Evolutionary conservation across 2,888 invertebrate genomes (phyloP), one percentile per base, ranked within the genome.

Genomic region (Sphaerophoria rueppellii): DNA sequence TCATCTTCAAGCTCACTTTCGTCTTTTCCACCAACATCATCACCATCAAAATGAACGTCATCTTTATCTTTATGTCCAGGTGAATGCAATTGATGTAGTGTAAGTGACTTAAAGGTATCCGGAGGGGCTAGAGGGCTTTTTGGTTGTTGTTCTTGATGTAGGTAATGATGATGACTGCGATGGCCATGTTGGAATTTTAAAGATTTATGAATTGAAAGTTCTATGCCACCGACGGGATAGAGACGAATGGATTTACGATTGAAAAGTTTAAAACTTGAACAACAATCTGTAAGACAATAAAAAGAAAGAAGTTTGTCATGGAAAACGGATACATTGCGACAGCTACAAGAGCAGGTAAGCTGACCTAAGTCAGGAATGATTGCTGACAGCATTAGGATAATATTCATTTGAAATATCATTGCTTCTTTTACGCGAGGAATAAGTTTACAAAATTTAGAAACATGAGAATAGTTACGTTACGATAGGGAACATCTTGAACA

Each of bases 291-390:
- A 76, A 75, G 37, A 69, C 24, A 1, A 46, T 0, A 24, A 52
- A 16, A 52, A 6, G 16, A 24, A 40, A 40, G 40, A 37, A 43
- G 40, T 9, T 3, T 9, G 43, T 2, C 14, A 60, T 9, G 24
- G 9, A 35, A 11, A 16, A 32, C 7, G 32, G 7, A n/a, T n/a
- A 57, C 4, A 35, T 55, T n/a, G 2, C 6, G 35, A 57, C 35
- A 35, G 24, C 11, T 9, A 4, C 14, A 4, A 6, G 16, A 57
- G 11, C n/a, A n/a, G n/a, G 24, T 43, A 9, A 43, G 9, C 48
- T 34, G 76, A 85, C 83, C 80, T 85, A 85, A 57, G 14, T 75
- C 58, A 4, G 80, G 83, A 16, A 80, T 58, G 16, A 85, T 73
- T 40, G 83, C 72, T 57, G 80, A 67, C 58, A 85, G 72, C 76